Evolutionary conservation across 1,140 invertebrate genomes (phyloP).

Genomic region (Bombus breviceps): DNA sequence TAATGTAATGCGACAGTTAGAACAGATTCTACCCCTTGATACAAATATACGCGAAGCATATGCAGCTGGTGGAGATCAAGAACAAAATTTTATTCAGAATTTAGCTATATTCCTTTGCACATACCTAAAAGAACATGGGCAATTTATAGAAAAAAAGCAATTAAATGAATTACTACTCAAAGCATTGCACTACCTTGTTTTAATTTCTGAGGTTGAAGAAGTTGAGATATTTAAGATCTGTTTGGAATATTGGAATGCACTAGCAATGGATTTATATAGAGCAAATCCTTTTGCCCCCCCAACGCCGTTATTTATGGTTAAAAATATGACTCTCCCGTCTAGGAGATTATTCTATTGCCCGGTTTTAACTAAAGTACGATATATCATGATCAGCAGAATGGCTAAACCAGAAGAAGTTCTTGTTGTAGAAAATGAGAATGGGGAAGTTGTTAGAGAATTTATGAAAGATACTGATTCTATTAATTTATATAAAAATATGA

Average conservation of each 20-base stretch:
- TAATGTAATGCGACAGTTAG: slow-evolving; percentile 95
- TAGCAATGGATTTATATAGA: slow-evolving; percentile 96
- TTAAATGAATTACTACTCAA: slow-evolving; percentile 89
- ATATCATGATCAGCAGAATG: slow-evolving; percentile 99
- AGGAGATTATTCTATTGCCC: slow-evolving; percentile 89
- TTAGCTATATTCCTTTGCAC: slow-evolving; percentile 98
- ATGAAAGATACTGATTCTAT: slow-evolving; percentile 99
- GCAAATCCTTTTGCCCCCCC: slow-evolving; percentile 84
- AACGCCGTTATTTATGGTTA: slow-evolving; percentile 76
- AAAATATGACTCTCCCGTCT: slow-evolving; percentile 77
- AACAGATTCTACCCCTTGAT: slow-evolving; percentile 94
- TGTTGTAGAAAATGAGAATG: slow-evolving; percentile 99
- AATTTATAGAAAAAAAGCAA: slow-evolving; percentile 92
- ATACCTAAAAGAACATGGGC: slow-evolving; percentile 97
- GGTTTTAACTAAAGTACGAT: slow-evolving; percentile 95
- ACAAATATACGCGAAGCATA: slow-evolving; percentile 98
- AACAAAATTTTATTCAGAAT: slow-evolving; percentile 99
- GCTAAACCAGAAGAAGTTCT: slow-evolving; percentile 99
- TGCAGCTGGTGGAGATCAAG: slow-evolving; percentile 95
- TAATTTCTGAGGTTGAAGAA: slow-evolving; percentile 99
- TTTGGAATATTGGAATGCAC: slow-evolving; percentile 98
- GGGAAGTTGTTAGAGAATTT: slow-evolving; percentile 99
- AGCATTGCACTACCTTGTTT: slow-evolving; percentile 95
- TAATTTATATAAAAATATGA: slow-evolving; percentile 99
- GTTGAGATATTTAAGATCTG: slow-evolving; percentile 99